Evolutionary conservation across 53 echinoderm and acorn worm genomes (phyloP).

Genomic region (Mesocentrotus franciscanus): DNA sequence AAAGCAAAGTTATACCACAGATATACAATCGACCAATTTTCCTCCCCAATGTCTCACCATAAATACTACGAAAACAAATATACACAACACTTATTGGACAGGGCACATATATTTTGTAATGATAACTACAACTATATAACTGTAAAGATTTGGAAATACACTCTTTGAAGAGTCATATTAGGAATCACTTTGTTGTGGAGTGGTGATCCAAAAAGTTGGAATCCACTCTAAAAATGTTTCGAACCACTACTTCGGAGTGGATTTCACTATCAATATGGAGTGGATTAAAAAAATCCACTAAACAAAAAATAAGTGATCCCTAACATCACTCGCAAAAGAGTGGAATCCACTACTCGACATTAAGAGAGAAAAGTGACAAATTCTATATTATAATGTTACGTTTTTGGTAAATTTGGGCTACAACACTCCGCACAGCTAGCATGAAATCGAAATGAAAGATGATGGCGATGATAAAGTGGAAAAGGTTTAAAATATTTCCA

Average conservation of each 20-base stretch:
- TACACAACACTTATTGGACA: background rate
- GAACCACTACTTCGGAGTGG: no score
- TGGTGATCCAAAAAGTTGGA: no score
- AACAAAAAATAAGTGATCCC: no score
- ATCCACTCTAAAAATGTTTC: no score
- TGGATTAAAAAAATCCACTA: no score
- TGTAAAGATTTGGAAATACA: no score
- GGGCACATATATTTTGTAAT: background rate
- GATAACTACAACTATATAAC: background rate
- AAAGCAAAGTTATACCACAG: background rate
- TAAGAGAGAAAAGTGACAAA: background rate
- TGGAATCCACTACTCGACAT: no score
- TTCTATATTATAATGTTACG: background rate
- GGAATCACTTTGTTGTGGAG: no score
- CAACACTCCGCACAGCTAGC: background rate
- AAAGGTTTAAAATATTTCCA: background rate
- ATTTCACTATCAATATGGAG: no score
- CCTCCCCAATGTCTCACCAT: background rate
- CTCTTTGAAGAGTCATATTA: no score
- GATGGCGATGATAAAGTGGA: background rate
- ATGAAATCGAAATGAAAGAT: slow-evolving; percentile 21
- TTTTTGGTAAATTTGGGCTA: background rate
- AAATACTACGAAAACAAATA: slow-evolving; percentile 2
- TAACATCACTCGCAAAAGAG: no score
- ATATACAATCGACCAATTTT: background rate